A percentile compares a stretch with the other conserved stretches of the same genome.
Evolutionary conservation across 2,113 vertebrate species (phyloP).

Genomic region (Irena cyanogastra): DNA sequence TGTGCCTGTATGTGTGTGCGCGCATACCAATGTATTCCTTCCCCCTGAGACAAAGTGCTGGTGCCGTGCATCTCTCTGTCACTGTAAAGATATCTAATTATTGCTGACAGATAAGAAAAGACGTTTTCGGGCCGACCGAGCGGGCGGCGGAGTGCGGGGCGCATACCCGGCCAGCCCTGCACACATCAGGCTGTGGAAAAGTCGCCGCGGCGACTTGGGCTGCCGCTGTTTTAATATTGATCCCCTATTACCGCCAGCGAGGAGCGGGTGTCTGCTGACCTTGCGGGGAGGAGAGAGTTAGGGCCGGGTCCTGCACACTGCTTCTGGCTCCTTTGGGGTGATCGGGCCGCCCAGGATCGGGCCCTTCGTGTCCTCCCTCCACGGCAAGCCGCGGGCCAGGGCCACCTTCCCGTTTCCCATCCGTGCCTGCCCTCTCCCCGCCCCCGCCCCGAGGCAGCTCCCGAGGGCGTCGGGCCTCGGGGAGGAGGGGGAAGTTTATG

Average conservation of each 20-base stretch:
- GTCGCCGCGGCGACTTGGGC: background rate
- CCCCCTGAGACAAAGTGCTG: background rate
- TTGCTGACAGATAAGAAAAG: background rate
- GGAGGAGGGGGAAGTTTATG: background rate
- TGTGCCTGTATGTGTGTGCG: background rate
- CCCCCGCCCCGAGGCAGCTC: background rate
- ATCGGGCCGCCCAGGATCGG: background rate
- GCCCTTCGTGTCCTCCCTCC: background rate
- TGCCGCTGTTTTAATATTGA: background rate
- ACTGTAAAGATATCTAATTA: background rate
- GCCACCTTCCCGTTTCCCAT: background rate
- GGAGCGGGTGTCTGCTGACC: background rate
- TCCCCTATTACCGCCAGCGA: background rate
- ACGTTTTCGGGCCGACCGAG: background rate
- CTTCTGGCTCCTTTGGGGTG: background rate
- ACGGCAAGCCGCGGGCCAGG: background rate
- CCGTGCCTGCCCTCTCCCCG: background rate
- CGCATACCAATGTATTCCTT: background rate
- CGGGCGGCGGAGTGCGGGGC: background rate
- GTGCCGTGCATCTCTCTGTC: background rate
- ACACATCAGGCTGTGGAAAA: background rate
- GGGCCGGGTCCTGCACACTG: background rate
- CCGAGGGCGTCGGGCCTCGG: background rate
- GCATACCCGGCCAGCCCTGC: background rate
- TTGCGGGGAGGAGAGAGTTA: background rate